A percentile compares a stretch with the other conserved stretches of the same genome.
Conservation (phyloP, 1,140 invertebrate genomes). For the Vollenhovia emeryi region DNA sequence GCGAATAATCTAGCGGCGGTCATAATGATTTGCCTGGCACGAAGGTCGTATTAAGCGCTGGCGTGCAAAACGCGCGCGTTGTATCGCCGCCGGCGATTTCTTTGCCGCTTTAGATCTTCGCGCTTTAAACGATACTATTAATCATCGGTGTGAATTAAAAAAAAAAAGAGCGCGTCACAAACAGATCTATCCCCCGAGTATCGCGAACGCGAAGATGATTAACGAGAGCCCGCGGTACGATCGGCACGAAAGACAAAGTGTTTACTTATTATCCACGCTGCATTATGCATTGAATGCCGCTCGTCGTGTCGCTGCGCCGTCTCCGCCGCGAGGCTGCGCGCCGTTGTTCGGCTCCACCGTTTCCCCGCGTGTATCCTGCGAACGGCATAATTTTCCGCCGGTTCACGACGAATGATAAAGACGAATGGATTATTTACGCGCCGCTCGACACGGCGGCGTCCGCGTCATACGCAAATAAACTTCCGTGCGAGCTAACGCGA, state of each 20-base stretch:
- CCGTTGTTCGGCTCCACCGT: background rate
- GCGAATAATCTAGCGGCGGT: conserved; percentile 26
- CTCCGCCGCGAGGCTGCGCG: background rate
- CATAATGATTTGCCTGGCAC: conserved; percentile 42
- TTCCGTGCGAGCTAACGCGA: conserved; percentile 60
- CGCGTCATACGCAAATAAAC: conserved; percentile 49
- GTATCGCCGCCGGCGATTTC: conserved; percentile 33
- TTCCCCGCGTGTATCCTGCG: background rate
- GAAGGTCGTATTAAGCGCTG: conserved; percentile 45
- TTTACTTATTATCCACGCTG: conserved; percentile 48
- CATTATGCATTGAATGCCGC: conserved; percentile 46
- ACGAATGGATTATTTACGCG: conserved; percentile 54
- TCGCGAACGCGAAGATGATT: conserved; percentile 49
- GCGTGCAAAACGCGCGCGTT: conserved; percentile 2
- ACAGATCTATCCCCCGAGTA: conserved; percentile 41
- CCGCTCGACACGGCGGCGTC: background rate
- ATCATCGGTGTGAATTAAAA: conserved; percentile 50
- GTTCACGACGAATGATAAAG: conserved; percentile 44
- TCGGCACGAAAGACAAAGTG: conserved; percentile 39
- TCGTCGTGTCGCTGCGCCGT: conserved; percentile 4
- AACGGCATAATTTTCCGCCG: conserved; percentile 49
- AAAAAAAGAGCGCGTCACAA: conserved; percentile 17
- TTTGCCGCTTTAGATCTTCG: conserved; percentile 40
- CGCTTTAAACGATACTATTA: conserved; percentile 49
- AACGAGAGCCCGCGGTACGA: conserved; percentile 36